Evolutionary conservation across 2,113 vertebrate genomes (phyloP).

Genomic region (Gopherus flavomarginatus): DNA sequence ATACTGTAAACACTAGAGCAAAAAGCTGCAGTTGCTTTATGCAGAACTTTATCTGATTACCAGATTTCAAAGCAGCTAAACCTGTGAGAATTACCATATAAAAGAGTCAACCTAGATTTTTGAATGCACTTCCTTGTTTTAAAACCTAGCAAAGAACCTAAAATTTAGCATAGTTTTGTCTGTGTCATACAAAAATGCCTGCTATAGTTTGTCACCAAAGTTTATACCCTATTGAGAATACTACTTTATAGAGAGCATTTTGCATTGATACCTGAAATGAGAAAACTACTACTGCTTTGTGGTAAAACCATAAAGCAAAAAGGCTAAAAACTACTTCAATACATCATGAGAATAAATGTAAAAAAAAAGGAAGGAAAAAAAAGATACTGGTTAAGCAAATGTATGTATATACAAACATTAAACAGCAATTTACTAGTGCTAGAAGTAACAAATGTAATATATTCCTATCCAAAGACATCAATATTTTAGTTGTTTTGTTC

Average conservation of each 20-base stretch:
- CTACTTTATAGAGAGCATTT: constrained; percentile 16
- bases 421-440: not conserved
- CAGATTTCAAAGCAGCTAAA: constrained; percentile 79
- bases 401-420: not conserved
- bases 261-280: not conserved
- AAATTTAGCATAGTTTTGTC: constrained; percentile 19
- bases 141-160: constrained; percentile 28
- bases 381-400: constrained; percentile 5
- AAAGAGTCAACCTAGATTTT: constrained; percentile 63
- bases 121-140: constrained; percentile 60
- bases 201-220: constrained; percentile 22
- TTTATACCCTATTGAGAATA: constrained; percentile 26
- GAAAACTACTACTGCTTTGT: not conserved
- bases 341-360: not conserved
- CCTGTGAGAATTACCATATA: constrained; percentile 66
- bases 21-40: constrained; percentile 68
- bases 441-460: not conserved
- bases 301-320: not conserved
- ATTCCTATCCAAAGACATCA: not conserved
- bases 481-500: constrained; percentile 28
- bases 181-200: not conserved
- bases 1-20: constrained; percentile 41
- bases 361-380: not conserved
- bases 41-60: constrained; percentile 75
- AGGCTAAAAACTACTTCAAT: not conserved